Evolutionary conservation across 2,113 vertebrate species (phyloP), one percentile per base, ranked within the genome.

Genomic region (Orientallactaga bullata): DNA sequence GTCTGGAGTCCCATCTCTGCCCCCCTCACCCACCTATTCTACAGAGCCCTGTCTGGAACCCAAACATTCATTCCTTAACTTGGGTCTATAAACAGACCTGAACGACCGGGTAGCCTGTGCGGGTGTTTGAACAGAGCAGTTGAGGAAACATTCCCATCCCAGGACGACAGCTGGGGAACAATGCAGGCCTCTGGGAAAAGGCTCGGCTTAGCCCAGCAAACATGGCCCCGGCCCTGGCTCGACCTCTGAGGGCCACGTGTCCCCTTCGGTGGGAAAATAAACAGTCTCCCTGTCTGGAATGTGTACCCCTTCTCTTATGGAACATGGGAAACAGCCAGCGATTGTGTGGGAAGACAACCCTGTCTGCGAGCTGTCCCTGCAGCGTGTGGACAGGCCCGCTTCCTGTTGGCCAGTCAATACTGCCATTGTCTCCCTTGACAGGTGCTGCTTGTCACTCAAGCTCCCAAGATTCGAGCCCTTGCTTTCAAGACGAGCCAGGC

Each of bases 221-320:
- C 93, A 97, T 82, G 90, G 97, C 58, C 97, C 95, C 72, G 72
- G 96, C 97, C 97, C 96, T 96, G 96, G 97, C 95, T 96, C 97
- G 98, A 98, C 98, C 98, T 98, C 97, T 96, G 86, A 42, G 94
- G 97, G 96, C 97, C 95, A 90, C 72, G 96, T 97, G 97, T 98
- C 98, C 97, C 96, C 77, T 97, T 96, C 24, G 97, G 98, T 98
- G 98, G 98, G 98, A 98, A 98, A 98, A 98, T 97, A 98, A 98
- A 98, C 96, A 98, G 93, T 97, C 95, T 74, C 92, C 88, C 98
- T 95, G 96, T 96, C 95, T 95, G 97, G 97, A 98, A 96, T 4
- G 3, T 82, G 55, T 78, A 91, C 88, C 96, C 92, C 96, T 97
- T 96, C 93, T 97, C 65, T 97, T 86, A 88, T 47, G 0, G 63